Evolutionary conservation across 1,140 invertebrate species (phyloP), one percentile per base, ranked within the genome.

Genomic region (Triops longicaudatus): DNA sequence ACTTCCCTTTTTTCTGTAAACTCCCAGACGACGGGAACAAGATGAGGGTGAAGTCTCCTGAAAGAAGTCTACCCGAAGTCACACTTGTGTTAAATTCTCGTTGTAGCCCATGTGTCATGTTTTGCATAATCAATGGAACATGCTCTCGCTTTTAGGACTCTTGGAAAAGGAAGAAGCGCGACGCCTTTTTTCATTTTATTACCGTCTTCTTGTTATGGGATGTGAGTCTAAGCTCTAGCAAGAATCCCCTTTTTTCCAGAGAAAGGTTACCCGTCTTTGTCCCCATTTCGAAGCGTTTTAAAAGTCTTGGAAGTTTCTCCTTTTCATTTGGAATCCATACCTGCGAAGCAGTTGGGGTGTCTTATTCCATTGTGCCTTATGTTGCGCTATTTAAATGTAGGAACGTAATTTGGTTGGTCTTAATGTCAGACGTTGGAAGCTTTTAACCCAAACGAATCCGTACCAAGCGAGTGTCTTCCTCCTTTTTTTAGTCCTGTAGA

Each of bases 51-150:
- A 37, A 37, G 31, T 37, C 7, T 37, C 31, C 7, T 37, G 31
- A 37, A 37, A 37, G 7, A 37, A 37, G 31, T 2, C 2, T 37
- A 37, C 31, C 31, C 31, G 31, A 37, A 37, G 31, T 37, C 31
- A 37, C n/a, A 63, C 50, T 63, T n/a, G 14, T 63, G 50, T 63
- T 63, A 63, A 63, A 63, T 63, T 63, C 50, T 63, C 50, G 17
- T 63, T 63, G n/a, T 63, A 22, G 50, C 50, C 50, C 50, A 22
- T 63, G 50, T 63, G 50, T 63, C 50, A 63, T 63, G 50, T 63
- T 63, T 63, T 63, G 50, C 50, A 63, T 63, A 63, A 63, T 63
- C 50, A 63, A 63, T 63, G 50, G 50, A 63, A 63, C 50, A 63
- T 63, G 50, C 50, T 17, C 50, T 63, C 50, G 50, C 50, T 63